Evolutionary conservation across 2,797 vertebrate species (phyloP).

Genomic region (Iguana delicatissima): DNA sequence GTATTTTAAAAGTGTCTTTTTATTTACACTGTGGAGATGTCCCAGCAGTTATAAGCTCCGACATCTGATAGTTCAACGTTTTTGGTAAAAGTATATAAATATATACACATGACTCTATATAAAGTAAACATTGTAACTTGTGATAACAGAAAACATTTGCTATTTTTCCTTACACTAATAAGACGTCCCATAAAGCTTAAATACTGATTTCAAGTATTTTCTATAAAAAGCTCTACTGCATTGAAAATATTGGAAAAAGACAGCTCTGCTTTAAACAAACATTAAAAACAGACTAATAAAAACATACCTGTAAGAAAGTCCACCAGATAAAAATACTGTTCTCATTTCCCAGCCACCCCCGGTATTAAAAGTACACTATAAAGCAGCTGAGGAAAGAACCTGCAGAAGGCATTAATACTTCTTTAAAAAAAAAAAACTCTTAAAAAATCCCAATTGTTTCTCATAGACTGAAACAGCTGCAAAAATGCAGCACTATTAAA

Average conservation of each 20-base stretch:
- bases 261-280: constrained; percentile 78
- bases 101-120: constrained; percentile 79
- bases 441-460: constrained; percentile 50
- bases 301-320: constrained; percentile 65
- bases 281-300: constrained; percentile 71
- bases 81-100: constrained; percentile 84
- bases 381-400: constrained; percentile 45
- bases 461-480: constrained; percentile 71
- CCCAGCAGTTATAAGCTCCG: constrained; percentile 74
- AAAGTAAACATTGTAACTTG: constrained; percentile 80
- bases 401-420: constrained; percentile 53
- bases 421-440: constrained; percentile 53
- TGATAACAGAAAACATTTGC: constrained; percentile 77
- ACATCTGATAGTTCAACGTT: constrained; percentile 72
- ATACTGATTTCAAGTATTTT: constrained; percentile 78
- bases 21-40: constrained; percentile 82
- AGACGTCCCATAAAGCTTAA: constrained; percentile 76
- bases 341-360: constrained; percentile 37
- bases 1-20: constrained; percentile 74
- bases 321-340: constrained; percentile 72
- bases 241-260: constrained; percentile 73
- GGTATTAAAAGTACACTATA: constrained; percentile 54
- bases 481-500: constrained; percentile 74
- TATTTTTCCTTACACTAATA: constrained; percentile 76
- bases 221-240: constrained; percentile 76